Evolutionary conservation across 2,113 vertebrate species (phyloP), one percentile per base, ranked within the genome.

Genomic region (Morone chrysops): DNA sequence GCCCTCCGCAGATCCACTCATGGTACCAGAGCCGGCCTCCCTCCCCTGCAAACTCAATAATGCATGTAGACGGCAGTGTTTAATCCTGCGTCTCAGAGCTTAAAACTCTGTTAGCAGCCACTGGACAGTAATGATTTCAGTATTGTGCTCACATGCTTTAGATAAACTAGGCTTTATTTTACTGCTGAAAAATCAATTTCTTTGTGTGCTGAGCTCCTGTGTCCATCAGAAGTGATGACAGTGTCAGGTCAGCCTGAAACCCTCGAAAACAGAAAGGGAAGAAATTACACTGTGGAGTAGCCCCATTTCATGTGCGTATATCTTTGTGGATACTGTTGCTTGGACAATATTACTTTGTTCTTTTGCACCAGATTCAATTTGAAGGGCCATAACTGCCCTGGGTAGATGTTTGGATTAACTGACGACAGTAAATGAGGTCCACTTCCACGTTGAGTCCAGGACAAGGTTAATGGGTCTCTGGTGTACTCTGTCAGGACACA

Each of bases 391-490:
- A 57, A 67, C 54, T 71, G 76, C 9, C 53, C 77, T 53, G 66
- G 43, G 67, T 72, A 54, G 38, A 75, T 74, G 38, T 76, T 75
- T 74, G 72, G 62, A 51, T 82, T 40, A 56, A 53, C 48, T 36
- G 70, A 62, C 20, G 18, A 78, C 70, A 60, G 57, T 47, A 40
- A 59, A 78, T 70, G 65, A 82, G 76, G 50, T 65, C 76, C 59
- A 75, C 75, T 79, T 89, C 90, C 82, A 81, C 43, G 86, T 85
- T 40, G 68, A 89, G 62, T 70, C 65, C 51, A 59, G 80, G 70
- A 89, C 91, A 90, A 90, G 88, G 90, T 90, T 88, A 83, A 86
- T 57, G 71, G 61, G 69, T 62, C 70, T 75, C 77, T 77, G 22
- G 86, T 65, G 91, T 66, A 72, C 65, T 67, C 71, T 41, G 61